Evolutionary conservation across 2,888 invertebrate species (phyloP), one percentile per base, ranked within the genome.

Genomic region (Drosophila emarginata): DNA sequence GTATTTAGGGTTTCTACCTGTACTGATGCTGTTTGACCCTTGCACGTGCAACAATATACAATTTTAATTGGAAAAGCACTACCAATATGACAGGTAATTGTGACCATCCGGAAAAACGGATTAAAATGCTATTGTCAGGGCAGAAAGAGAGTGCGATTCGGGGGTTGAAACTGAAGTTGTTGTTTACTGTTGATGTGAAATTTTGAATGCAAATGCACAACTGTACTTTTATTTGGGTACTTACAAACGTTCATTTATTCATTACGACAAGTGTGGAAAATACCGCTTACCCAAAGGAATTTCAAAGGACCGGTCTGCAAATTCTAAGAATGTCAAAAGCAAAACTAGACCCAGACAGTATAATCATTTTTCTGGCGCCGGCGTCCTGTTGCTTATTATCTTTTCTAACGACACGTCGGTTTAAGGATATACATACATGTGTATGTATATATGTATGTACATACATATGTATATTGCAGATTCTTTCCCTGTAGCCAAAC

Each of bases 11-110:
- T 77, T 74, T 67, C 36, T 89, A 89, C 89, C 89, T 89, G 89
- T 68, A 9, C 70, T 54, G 63, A 50, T 40, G 59, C 62, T 70
- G 54, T 72, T 74, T 87, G 89, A 89, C 88, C 89, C 89, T 88
- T 89, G 90, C 90, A 90, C 89, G 89, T 90, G 74, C 73, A 81
- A 73, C 76, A 74, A 85, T 66, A 61, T 67, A 62, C 67, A 80
- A 78, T 68, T 64, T 40, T 51, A 66, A 36, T 58, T 36, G 63
- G 52, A n/a, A 39, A 64, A 67, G 39, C 75, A 64, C 61, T 64
- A 45, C 52, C 53, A 15, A 36, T 76, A 77, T 84, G 67, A 7
- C 76, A 72, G 54, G 85, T 72, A 81, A 87, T 83, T 75, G 68
- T 81, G 73, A 68, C 77, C 79, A 74, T 74, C 81, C 87, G 82